Base-by-base conservation (phyloP, 2,797 vertebrate genomes). In the Semaprochilodus insignis region DNA sequence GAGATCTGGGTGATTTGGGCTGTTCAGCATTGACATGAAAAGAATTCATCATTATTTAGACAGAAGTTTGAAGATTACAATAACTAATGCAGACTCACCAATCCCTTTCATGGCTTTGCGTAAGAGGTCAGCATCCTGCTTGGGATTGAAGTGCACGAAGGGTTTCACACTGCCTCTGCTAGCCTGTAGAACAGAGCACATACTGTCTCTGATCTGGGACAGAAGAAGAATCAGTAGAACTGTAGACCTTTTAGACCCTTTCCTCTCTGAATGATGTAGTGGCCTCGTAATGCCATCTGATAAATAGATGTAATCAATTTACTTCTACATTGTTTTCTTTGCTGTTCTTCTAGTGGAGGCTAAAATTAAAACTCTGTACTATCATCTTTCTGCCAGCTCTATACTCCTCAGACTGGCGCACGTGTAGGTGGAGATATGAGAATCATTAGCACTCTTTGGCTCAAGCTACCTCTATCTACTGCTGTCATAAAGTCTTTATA, bases 91-190 rank as follows among this genome's bases (percentile, higher is more conserved):
- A 54, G 27, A 59, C 93, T 96, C 90, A 99, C 98, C 98, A 0
- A 99, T 87, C 86, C 98, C 98, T 90, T 99, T 99, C 97, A 99
- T 99, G 82, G 98, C 97, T 88, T 95, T 97, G 34, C 96, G 95
- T 74, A 99, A 96, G 66, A 94, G 13, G 78, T 99, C 97, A 3
- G 97, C 97, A 87, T 99, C 98, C 5, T 95, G 93, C 90, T 96
- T 96, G 54, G 96, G 95, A 70, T 98, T 95, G 85, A 99, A 99
- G 78, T 94, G 93, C 86, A 95, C 89, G 1, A 94, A 97, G 55
- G 95, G 95, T 83, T 90, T 93, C 25, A 99, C 94, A 17, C 91
- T 95, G 83, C 95, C 95, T 92, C 93, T 82, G 86, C 86, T 67
- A 0, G 86, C 89, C 95, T 95, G 86, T 4, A 82, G 21, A 3